These are phyloP conservation scores for Spodoptera picta DNA, from an alignment of 2,888 invertebrate genomes.

Conservation along the genomic window DNA sequence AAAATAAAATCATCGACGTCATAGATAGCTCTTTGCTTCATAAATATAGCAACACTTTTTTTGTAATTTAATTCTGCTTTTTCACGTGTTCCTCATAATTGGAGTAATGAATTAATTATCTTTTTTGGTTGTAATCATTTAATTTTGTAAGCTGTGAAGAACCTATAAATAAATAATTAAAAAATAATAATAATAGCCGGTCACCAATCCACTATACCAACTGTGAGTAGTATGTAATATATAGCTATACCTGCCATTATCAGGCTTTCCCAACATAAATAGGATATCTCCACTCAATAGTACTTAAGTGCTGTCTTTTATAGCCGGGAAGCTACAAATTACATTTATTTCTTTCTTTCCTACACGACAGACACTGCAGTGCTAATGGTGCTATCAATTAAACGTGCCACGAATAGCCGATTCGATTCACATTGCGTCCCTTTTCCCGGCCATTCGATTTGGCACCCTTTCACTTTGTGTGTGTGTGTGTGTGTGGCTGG, in stretches of 20 bases:
- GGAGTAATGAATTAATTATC: too few species aligned
- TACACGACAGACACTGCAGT: conserved; percentile 41
- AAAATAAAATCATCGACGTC: too few species aligned
- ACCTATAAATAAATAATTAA: too few species aligned
- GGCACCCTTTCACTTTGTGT: conserved; percentile 30
- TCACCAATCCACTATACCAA: too few species aligned
- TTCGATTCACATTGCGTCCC: conserved; percentile 72
- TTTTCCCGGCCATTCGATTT: conserved; percentile 70
- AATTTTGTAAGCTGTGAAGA: too few species aligned
- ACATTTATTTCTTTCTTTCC: conserved; percentile 33
- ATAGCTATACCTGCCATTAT: neutral
- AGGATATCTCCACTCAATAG: conserved; percentile 33
- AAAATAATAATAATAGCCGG: too few species aligned
- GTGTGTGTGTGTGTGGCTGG: conserved; percentile 15
- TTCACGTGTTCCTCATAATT: too few species aligned
- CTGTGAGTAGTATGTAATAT: too few species aligned
- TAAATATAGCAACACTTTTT: too few species aligned
- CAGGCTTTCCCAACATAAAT: conserved; percentile 27
- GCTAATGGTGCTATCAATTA: conserved; percentile 83
- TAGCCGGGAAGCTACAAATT: conserved; percentile 31
- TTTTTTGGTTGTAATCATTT: too few species aligned
- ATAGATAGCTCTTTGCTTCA: too few species aligned
- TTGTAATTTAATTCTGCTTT: too few species aligned
- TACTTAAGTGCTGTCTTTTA: conserved; percentile 22
- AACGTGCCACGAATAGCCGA: conserved; percentile 76